Evolutionary conservation across 2,888 invertebrate genomes (phyloP).

Genomic region (Siphonodentalium dalli): DNA sequence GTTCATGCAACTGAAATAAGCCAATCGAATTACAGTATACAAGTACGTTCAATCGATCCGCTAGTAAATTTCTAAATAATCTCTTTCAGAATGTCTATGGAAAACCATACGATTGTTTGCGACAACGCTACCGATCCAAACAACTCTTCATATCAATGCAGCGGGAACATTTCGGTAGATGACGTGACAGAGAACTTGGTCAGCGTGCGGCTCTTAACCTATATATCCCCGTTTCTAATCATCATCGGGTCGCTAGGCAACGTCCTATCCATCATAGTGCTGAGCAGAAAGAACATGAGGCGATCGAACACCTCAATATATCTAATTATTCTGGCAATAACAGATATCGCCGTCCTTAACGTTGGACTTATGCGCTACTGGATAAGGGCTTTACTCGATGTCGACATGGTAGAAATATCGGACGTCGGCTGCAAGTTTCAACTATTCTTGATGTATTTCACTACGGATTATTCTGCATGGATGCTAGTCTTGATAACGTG

Average conservation of each 20-base stretch:
- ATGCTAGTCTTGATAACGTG: conserved; percentile 49
- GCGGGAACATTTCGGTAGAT: no score
- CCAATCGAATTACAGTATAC: no score
- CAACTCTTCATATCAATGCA: no score
- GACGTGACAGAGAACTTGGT: conserved; percentile 8
- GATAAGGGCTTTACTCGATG: conserved; percentile 23
- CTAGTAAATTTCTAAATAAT: no score
- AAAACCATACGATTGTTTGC: no score
- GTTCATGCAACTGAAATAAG: no score
- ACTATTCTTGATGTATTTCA: conserved; percentile 40
- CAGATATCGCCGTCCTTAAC: conserved; percentile 43
- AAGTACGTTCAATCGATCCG: no score
- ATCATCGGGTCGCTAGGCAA: conserved; percentile 45
- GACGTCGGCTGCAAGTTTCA: conserved; percentile 37
- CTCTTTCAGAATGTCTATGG: no score
- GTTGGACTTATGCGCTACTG: conserved; percentile 43
- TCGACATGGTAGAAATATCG: conserved; percentile 34
- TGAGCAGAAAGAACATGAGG: conserved; percentile 30
- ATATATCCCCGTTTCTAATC: conserved; percentile 38
- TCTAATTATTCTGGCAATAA: conserved; percentile 36
- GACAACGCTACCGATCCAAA: no score
- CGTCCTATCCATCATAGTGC: conserved; percentile 37
- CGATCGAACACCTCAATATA: conserved; percentile 42
- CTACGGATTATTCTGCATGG: conserved; percentile 48
- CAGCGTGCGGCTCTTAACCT: conserved; percentile 27